Conservation (phyloP, 2,888 invertebrate species). For the Drosophila cognata region DNA sequence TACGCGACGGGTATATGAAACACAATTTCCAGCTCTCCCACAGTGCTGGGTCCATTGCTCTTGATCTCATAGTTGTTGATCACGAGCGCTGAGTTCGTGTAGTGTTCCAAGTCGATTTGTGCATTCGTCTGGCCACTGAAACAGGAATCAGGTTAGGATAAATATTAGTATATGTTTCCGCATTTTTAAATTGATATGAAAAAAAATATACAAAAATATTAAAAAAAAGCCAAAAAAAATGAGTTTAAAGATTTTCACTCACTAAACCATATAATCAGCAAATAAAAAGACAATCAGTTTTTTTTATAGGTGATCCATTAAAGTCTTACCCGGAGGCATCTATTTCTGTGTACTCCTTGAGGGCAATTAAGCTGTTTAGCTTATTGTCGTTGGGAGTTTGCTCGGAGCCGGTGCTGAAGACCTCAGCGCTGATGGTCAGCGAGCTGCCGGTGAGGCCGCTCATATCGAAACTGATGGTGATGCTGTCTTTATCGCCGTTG, state of each 20-base stretch:
- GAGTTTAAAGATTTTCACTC: no score
- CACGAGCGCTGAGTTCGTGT: conserved; percentile 75
- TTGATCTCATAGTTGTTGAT: conserved; percentile 84
- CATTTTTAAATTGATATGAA: no score
- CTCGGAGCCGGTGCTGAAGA: conserved; percentile 84
- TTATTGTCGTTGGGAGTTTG: conserved; percentile 78
- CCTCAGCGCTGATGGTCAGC: conserved; percentile 81
- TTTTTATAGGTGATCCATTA: background rate
- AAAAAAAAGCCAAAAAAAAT: no score
- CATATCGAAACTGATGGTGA: conserved; percentile 83
- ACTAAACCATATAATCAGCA: no score
- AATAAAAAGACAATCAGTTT: background rate
- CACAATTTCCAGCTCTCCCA: conserved; percentile 80
- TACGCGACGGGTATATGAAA: conserved; percentile 84
- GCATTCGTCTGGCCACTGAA: conserved; percentile 78
- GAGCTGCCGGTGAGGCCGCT: conserved; percentile 78
- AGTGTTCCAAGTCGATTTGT: conserved; percentile 82
- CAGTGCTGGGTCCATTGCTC: conserved; percentile 84
- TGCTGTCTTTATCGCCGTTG: conserved; percentile 72
- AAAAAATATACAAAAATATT: no score
- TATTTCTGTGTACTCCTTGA: conserved; percentile 84
- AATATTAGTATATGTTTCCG: background rate
- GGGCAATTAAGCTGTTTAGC: conserved; percentile 70
- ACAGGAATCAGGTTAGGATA: background rate
- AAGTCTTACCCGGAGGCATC: conserved; percentile 83